Conservation (phyloP, 2,888 invertebrate genomes). For the Tetropium fuscum region DNA sequence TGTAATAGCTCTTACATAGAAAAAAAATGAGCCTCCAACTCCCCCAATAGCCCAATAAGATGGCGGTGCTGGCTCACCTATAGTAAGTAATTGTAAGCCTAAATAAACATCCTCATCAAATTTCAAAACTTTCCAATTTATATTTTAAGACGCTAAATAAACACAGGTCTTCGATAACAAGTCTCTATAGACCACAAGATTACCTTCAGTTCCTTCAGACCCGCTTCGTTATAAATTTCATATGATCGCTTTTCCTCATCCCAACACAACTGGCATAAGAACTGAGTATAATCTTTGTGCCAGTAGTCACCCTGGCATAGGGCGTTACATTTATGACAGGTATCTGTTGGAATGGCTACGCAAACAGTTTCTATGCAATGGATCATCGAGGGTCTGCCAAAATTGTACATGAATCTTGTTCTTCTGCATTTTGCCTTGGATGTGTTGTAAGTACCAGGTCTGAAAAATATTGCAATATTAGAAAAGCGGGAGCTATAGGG, state of each 20-base stretch:
- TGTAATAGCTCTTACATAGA: too few species aligned
- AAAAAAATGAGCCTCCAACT: too few species aligned
- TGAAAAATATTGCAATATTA: slow-evolving; percentile 38
- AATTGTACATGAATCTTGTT: slow-evolving; percentile 63
- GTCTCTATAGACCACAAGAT: neutral
- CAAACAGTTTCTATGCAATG: slow-evolving; percentile 66
- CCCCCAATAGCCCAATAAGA: too few species aligned
- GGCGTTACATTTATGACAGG: slow-evolving; percentile 63
- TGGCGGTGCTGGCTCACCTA: too few species aligned
- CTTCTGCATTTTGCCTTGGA: slow-evolving; percentile 47
- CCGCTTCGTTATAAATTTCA: slow-evolving; percentile 53
- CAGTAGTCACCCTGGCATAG: slow-evolving; percentile 67
- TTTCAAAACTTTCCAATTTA: too few species aligned
- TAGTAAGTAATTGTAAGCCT: too few species aligned
- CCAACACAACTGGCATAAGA: slow-evolving; percentile 67
- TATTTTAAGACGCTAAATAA: too few species aligned
- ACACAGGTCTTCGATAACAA: too few species aligned
- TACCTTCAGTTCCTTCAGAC: slow-evolving; percentile 57
- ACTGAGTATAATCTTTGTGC: slow-evolving; percentile 61
- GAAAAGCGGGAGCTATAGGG: neutral
- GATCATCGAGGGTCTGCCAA: slow-evolving; percentile 63
- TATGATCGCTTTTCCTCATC: slow-evolving; percentile 56
- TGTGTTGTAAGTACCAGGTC: slow-evolving; percentile 56
- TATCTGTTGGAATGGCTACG: slow-evolving; percentile 60
- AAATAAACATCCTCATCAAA: too few species aligned